Evolutionary conservation across 2,888 invertebrate species (phyloP), one percentile per base, ranked within the genome.

Genomic region (Quadroppia sp.): DNA sequence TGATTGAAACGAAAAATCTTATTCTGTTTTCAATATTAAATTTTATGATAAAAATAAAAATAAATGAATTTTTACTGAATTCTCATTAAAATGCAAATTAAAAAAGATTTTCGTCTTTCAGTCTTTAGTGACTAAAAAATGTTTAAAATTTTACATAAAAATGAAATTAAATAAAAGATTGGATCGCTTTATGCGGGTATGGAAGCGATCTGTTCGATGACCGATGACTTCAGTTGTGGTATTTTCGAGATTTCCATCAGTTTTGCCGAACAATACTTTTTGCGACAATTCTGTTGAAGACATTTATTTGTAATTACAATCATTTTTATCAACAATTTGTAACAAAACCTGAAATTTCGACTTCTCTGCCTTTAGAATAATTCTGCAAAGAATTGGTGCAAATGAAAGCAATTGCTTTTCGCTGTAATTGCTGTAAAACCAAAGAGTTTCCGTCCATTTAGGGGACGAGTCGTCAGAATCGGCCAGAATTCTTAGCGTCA

Each of bases 381-480:
- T 83, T 73, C 84, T 83, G 0, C 92, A 91, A 76, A 94, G 84
- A 77, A 88, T 86, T 64, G 85, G 83, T 23, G 91, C 86, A 28
- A 89, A 86, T 0, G 89, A 88, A 59, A 87, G 82, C 64, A 96
- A 84, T 72, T 91, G 87, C 1, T 86, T 82, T 23, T 89, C 85
- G 0, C 85, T 83, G 80, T 94, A 94, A 1, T 87, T 87, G 11
- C 93, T 90, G 82, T 94, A 92, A 82, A 88, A 88, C 9, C 84
- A 83, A 75, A 96, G 82, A 0, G 90, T 89, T 17, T 87, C 85
- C 0, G 88, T 90, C 94, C 93, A 93, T 50, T 88, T 80, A 77
- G 82, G 83, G 0, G 72, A 61, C 17, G 15, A 23, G n/a, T 82
- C 80, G 9, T 84, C 82, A 72, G 82, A 80, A 48, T 59, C 61